Conservation (phyloP, 2,797 vertebrate genomes). For the Paratrypauchen microcephalus region DNA sequence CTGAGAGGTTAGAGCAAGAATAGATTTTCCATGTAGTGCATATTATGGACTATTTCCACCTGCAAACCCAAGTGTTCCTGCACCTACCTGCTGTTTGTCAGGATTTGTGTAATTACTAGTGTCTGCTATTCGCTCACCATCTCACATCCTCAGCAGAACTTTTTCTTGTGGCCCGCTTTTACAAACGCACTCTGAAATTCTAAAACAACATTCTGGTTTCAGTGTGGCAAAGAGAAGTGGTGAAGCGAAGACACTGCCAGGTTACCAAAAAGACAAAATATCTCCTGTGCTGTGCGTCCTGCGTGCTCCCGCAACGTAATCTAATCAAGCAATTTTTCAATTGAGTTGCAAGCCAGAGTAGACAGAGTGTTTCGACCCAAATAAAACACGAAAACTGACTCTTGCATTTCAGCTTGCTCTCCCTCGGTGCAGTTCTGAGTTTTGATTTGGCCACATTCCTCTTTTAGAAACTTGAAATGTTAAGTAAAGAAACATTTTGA, state of each 20-base stretch:
- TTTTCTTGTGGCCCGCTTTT: slow-evolving; percentile 48
- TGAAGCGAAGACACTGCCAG: slow-evolving; percentile 43
- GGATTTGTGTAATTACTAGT: slow-evolving; percentile 58
- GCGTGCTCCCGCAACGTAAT: slow-evolving; percentile 42
- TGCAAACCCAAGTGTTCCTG: slow-evolving; percentile 45
- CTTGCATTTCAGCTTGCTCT: slow-evolving; percentile 44
- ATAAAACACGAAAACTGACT: slow-evolving; percentile 46
- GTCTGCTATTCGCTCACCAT: slow-evolving; percentile 45
- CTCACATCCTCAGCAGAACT: slow-evolving; percentile 62
- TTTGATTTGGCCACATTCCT: slow-evolving; percentile 64
- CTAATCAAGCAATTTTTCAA: slow-evolving; percentile 49
- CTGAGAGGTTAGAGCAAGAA: slow-evolving; percentile 48
- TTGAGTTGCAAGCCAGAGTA: slow-evolving; percentile 30
- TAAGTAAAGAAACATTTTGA: slow-evolving; percentile 75
- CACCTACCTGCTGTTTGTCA: slow-evolving; percentile 55
- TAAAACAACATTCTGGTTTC: slow-evolving; percentile 51
- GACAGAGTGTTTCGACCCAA: slow-evolving; percentile 36
- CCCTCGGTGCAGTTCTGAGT: slow-evolving; percentile 34
- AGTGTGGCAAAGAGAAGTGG: slow-evolving; percentile 29
- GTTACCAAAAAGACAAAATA: slow-evolving; percentile 45
- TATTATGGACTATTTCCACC: slow-evolving; percentile 61
- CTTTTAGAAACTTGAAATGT: slow-evolving; percentile 72
- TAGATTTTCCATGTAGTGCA: slow-evolving; percentile 51
- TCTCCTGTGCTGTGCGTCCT: slow-evolving; percentile 11
- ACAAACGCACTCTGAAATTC: slow-evolving; percentile 37